A percentile compares a stretch with the other conserved stretches of the same genome.
These are phyloP conservation scores for Pristionchus arcanus DNA, from an alignment of 2,888 invertebrate species.

Conservation along the genomic window DNA sequence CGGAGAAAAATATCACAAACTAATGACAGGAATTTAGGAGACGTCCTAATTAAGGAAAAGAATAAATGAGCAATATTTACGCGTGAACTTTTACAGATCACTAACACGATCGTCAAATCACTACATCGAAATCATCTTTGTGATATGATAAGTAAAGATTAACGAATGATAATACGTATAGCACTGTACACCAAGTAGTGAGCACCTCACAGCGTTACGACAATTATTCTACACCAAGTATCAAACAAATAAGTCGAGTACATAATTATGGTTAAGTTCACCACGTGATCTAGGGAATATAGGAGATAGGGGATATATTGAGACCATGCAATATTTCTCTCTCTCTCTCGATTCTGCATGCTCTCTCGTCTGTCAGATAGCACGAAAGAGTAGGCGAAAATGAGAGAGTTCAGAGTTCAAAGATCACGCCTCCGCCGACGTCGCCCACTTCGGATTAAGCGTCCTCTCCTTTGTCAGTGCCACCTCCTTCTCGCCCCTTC, in stretches of 20 bases:
- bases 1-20: too few species aligned
- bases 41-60: neutral
- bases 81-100: neutral
- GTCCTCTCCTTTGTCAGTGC: neutral
- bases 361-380: neutral
- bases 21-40: too few species aligned
- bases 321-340: neutral
- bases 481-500: neutral
- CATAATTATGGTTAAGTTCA: neutral
- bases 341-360: neutral
- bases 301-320: neutral
- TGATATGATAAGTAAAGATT: neutral
- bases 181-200: neutral
- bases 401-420: neutral
- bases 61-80: neutral
- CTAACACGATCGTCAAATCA: neutral
- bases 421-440: neutral
- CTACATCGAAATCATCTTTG: neutral
- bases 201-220: neutral
- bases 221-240: conserved; percentile 22
- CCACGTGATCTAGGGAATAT: neutral
- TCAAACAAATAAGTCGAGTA: neutral
- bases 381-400: neutral
- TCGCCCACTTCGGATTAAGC: neutral
- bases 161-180: neutral